phyloP scores from a whole-genome alignment of 2,113 vertebrate species.

The Podarcis muralis region DNA sequence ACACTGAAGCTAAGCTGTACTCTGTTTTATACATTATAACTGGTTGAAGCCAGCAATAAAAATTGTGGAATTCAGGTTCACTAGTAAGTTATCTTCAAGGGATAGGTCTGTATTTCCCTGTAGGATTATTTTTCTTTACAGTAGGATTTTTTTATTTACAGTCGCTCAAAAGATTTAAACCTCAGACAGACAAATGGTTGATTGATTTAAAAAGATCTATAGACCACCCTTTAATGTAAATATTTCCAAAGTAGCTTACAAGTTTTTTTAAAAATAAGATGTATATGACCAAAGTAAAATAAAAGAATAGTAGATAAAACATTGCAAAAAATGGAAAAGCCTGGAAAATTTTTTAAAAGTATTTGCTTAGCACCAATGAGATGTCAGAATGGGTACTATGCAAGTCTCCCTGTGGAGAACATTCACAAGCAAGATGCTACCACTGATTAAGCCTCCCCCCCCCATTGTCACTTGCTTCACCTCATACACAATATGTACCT shows the following conservation, averaged over 20 bases:
- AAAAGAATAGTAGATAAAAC: background rate
- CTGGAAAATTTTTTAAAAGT: background rate
- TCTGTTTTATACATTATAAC: background rate
- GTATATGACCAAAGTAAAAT: background rate
- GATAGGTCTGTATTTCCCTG: background rate
- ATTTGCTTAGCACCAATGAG: no score
- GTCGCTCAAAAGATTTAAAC: background rate
- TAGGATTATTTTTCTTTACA: background rate
- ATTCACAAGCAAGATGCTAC: no score
- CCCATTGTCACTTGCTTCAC: no score
- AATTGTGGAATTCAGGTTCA: background rate
- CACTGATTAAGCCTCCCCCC: no score
- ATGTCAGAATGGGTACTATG: no score
- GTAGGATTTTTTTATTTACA: background rate
- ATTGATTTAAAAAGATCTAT: background rate
- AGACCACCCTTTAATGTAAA: background rate
- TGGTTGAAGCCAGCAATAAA: background rate
- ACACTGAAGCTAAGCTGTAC: background rate
- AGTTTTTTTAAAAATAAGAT: background rate
- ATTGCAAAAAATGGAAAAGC: background rate
- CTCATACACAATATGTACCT: no score
- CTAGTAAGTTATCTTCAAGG: background rate
- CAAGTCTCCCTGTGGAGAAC: no score
- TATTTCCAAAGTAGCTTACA: background rate
- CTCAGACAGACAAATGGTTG: background rate